Evolutionary conservation across 2,797 vertebrate species (phyloP), one percentile per base, ranked within the genome.

Genomic region (Helicolenus hilgendorfi): DNA sequence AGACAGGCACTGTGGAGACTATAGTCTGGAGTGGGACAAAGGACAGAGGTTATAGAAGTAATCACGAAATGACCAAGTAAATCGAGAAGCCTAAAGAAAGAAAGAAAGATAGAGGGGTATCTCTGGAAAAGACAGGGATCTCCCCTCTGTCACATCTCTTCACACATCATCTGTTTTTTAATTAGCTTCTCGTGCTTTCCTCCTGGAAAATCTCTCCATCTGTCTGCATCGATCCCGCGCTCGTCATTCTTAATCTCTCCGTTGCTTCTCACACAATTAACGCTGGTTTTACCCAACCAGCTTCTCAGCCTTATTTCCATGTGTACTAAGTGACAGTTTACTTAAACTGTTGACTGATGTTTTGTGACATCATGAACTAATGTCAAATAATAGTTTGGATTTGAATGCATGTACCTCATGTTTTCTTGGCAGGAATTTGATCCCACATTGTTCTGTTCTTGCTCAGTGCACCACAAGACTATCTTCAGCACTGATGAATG

Each of bases 131-230:
- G 31, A 83, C 38, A 64, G 72, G 29, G 24, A 85, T 87, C 64
- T 85, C 86, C 62, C 79, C 41, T 80, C 62, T 80, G 27, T 64
- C 65, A 26, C 49, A 65, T 84, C 18, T 81, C 55, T 74, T 73
- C 24, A 72, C 59, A 77, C 81, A 78, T 86, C 77, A 78, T 86
- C 81, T 83, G 73, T 18, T 79, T 90, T 87, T 86, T 89, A 90
- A 91, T 90, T 87, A 91, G 84, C 82, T 83, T 89, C 26, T 29
- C 2, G 10, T 80, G 69, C 63, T 88, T 90, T 83, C 38, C 75
- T 58, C 24, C 36, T 74, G 38, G 73, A 91, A 88, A 88, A 91
- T 88, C 79, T 68, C 76, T 80, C 91, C 93, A 92, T 92, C 92
- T 89, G 90, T 80, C 73, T 70, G 63, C 53, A 75, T 82, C 26